Conservation (phyloP, 2,113 vertebrate genomes). For the Pterocles burchelli region DNA sequence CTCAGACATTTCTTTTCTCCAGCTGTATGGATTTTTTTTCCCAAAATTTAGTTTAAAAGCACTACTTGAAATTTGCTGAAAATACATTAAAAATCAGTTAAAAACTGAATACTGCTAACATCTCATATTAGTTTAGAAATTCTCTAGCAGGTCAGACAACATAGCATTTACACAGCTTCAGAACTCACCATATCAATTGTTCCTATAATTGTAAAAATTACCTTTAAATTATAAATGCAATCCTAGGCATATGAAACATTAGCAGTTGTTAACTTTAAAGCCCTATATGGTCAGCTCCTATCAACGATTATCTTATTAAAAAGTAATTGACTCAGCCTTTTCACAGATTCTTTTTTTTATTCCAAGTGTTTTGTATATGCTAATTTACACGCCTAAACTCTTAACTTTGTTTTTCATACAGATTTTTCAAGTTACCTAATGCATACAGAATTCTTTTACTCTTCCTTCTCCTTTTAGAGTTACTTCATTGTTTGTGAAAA, state of each 20-base stretch:
- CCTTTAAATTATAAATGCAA: neutral
- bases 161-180: neutral
- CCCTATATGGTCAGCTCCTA: neutral
- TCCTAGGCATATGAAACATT: neutral
- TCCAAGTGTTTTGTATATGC: neutral
- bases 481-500: neutral
- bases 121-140: neutral
- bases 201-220: neutral
- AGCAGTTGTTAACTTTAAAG: neutral
- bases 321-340: neutral
- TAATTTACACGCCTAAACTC: neutral
- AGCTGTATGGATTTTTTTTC: neutral
- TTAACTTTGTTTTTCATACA: neutral
- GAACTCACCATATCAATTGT: neutral
- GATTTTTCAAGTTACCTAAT: neutral
- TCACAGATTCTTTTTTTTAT: neutral
- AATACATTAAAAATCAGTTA: neutral
- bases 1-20: neutral
- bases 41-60: neutral
- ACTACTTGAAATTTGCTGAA: neutral
- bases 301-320: neutral
- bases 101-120: neutral
- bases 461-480: neutral
- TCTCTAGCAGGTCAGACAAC: neutral
- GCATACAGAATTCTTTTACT: neutral